phyloP scores from a whole-genome alignment of 92 coral and sea anemone species.

The Siderastrea radians region DNA sequence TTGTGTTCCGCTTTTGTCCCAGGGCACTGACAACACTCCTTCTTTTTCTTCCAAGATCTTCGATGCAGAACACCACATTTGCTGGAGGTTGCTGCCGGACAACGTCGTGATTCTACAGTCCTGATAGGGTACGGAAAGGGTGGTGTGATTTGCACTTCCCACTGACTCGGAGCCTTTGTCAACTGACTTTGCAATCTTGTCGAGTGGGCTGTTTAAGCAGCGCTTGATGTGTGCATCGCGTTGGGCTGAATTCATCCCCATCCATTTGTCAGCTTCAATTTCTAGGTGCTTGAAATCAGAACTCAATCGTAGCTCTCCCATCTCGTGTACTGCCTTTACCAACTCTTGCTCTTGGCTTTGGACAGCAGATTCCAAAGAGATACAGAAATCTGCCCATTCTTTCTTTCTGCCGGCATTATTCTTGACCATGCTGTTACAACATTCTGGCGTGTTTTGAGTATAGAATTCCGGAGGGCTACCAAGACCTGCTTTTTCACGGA shows the following conservation, averaged over 20 bases:
- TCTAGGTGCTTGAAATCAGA: conserved; percentile 59
- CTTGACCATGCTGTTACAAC: conserved; percentile 43
- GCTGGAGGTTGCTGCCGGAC: conserved; percentile 47
- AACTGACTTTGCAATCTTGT: conserved; percentile 5
- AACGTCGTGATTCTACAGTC: conserved; percentile 50
- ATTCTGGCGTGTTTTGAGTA: conserved; percentile 57
- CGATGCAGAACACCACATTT: conserved; percentile 52
- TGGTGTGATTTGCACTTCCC: background rate
- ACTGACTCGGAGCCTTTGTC: background rate
- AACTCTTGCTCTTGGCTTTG: conserved; percentile 51
- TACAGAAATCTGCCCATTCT: conserved; percentile 70
- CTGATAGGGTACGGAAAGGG: conserved; percentile 25
- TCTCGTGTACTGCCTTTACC: conserved; percentile 45
- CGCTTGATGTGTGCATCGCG: conserved; percentile 48
- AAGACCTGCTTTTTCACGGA: conserved; percentile 65
- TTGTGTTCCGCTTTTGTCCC: conserved; percentile 56
- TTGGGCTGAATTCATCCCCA: conserved; percentile 44
- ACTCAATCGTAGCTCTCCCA: conserved; percentile 52
- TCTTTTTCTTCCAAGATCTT: conserved; percentile 36
- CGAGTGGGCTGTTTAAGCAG: conserved; percentile 47
- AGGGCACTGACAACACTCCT: conserved; percentile 44
- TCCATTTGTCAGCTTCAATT: conserved; percentile 39
- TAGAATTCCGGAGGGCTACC: conserved; percentile 61
- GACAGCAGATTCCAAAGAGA: conserved; percentile 34
- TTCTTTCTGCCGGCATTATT: conserved; percentile 48